Evolutionary conservation across 2,797 vertebrate genomes (phyloP), one percentile per base, ranked within the genome.

Genomic region (Pseudocheirus occidentalis): DNA sequence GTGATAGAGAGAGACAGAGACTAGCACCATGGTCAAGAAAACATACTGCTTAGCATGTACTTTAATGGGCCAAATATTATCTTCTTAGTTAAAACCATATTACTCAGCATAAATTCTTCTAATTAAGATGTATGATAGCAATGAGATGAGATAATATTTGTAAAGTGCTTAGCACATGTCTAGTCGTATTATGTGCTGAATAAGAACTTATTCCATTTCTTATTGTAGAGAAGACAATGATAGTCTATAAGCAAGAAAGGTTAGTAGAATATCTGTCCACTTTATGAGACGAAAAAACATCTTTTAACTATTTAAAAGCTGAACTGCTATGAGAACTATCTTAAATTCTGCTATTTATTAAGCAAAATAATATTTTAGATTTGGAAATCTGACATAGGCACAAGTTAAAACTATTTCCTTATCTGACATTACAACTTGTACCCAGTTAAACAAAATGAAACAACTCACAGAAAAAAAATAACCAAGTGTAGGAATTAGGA

Each of bases 341-440:
- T 53, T 16, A 92, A 91, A 93, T 53, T 91, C 91, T 58, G 59
- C 34, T 81, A 52, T 28, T 55, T 91, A 94, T 91, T 96, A 92
- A 92, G 29, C 73, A 95, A 18, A 93, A 96, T 27, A 7, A 58
- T 28, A n/a, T 90, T 94, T 92, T 56, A 27, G 46, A 57, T 90
- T 18, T 27, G 18, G 31, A 90, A 16, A 96, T 87, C 55, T 94
- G 62, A 90, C 57, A 91, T 9, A 62, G n/a, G 18, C 54, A 55
- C 40, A 90, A 29, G 29, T n/a, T 95, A 87, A 54, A 91, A 92
- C 18, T 92, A 59, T 73, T 91, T 94, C 4, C 14, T 28, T 81
- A 94, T 46, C n/a, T 55, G 55, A 18, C 31, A 92, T 94, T 92
- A 94, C 91, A 94, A 95, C 50, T 59, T 55, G 91, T n/a, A 94